A percentile compares a stretch with the other conserved stretches of the same genome.
Evolutionary conservation across 2,113 vertebrate genomes (phyloP).

Genomic region (Manacus vitellinus): DNA sequence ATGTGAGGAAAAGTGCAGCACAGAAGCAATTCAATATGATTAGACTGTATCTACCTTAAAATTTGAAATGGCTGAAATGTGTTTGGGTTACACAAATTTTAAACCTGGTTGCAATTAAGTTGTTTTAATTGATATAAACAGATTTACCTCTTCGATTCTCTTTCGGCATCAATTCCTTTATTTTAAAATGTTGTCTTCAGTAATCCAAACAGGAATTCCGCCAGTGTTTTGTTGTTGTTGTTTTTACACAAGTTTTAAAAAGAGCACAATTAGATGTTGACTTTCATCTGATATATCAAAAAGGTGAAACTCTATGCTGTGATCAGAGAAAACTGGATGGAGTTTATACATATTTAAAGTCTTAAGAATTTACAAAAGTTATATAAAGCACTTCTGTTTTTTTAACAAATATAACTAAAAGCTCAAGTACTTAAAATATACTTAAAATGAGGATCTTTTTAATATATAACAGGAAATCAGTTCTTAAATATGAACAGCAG

Average conservation of each 20-base stretch:
- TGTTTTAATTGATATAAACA: background rate
- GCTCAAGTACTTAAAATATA: background rate
- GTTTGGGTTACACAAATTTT: background rate
- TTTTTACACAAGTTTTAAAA: conserved; percentile 79
- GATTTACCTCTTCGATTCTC: background rate
- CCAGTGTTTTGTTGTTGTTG: background rate
- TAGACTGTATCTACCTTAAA: background rate
- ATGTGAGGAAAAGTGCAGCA: background rate
- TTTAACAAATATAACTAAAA: conserved; percentile 31
- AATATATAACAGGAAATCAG: background rate
- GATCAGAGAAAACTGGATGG: conserved; percentile 87
- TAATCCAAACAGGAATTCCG: conserved; percentile 3
- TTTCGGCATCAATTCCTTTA: background rate
- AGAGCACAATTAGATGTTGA: conserved; percentile 84
- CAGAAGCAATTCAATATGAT: background rate
- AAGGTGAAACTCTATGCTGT: conserved; percentile 77
- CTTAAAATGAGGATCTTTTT: background rate
- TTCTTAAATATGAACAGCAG: conserved; percentile 5
- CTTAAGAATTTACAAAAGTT: background rate
- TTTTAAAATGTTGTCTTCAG: conserved; percentile 9
- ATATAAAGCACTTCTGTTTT: background rate
- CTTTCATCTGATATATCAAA: conserved; percentile 82
- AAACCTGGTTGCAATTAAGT: background rate
- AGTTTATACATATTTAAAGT: conserved; percentile 81
- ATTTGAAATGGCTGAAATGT: background rate